A percentile compares a stretch with the other conserved stretches of the same genome.
Conservation (phyloP, 2,113 vertebrate genomes). For the Aegotheles bennettii region DNA sequence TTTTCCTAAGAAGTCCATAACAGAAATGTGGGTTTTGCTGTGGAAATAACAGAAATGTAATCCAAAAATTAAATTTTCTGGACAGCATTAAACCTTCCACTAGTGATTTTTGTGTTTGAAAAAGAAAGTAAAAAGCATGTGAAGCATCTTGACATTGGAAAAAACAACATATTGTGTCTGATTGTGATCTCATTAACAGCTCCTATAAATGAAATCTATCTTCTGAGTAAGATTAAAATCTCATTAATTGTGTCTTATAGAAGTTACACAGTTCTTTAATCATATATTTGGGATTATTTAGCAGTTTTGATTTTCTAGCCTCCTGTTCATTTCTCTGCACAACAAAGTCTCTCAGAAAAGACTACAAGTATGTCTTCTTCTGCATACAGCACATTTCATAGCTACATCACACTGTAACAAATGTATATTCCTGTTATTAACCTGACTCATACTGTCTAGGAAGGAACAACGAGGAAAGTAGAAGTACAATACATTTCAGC, state of each 20-base stretch:
- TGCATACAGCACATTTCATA: neutral
- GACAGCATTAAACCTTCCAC: neutral
- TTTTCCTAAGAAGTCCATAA: neutral
- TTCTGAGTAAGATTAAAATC: neutral
- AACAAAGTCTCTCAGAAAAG: neutral
- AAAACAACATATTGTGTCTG: neutral
- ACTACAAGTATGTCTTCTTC: neutral
- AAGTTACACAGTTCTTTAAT: neutral
- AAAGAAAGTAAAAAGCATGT: neutral
- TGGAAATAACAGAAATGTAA: neutral
- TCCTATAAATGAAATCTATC: neutral
- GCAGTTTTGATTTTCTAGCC: neutral
- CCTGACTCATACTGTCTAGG: neutral
- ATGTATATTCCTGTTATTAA: neutral
- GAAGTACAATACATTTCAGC: neutral
- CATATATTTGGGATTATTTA: neutral
- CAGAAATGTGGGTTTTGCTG: neutral
- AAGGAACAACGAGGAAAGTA: neutral
- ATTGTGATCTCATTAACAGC: neutral
- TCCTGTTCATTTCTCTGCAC: neutral
- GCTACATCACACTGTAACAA: neutral
- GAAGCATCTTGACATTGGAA: neutral
- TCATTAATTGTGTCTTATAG: neutral
- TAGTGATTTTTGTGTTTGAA: neutral
- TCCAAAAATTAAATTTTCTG: neutral